A percentile compares a stretch with the other conserved stretches of the same genome.
These are phyloP conservation scores for Sebastes kiyomatsui DNA, from an alignment of 2,797 vertebrate genomes.

Conservation along the genomic window DNA sequence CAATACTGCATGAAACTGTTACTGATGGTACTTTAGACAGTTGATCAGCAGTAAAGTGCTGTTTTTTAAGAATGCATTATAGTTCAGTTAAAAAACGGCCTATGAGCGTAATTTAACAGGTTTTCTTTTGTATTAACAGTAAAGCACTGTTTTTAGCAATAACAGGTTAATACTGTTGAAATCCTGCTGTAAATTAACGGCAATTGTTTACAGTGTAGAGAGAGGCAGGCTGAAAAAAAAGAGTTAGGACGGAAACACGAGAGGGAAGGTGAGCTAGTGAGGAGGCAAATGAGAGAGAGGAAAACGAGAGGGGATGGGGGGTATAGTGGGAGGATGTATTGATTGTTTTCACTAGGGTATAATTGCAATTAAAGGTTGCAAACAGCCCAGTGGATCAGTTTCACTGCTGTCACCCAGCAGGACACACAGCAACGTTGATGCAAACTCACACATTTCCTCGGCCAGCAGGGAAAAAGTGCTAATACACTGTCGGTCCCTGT, in stretches of 20 bases:
- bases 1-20: too few relatives aligned
- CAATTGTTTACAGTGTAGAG: neutral
- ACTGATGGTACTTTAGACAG: too few relatives aligned
- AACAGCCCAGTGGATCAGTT: constrained; percentile 74
- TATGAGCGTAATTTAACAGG: too few relatives aligned
- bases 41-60: too few relatives aligned
- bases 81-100: too few relatives aligned
- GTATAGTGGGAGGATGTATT: constrained; percentile 52
- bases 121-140: too few relatives aligned
- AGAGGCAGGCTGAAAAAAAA: constrained; percentile 10
- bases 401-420: constrained; percentile 64
- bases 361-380: constrained; percentile 84
- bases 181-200: too few relatives aligned
- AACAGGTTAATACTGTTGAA: too few relatives aligned
- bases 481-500: constrained; percentile 39
- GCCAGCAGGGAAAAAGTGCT: constrained; percentile 29
- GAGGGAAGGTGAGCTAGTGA: constrained; percentile 11
- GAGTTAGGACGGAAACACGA: constrained; percentile 11
- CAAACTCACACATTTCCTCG: constrained; percentile 37
- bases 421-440: constrained; percentile 57
- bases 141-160: too few relatives aligned
- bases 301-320: neutral
- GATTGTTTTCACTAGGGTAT: constrained; percentile 81
- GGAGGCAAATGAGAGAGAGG: neutral
- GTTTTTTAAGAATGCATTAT: too few relatives aligned